Conservation (phyloP, 2,797 vertebrate species). For the Artibeus lituratus region DNA sequence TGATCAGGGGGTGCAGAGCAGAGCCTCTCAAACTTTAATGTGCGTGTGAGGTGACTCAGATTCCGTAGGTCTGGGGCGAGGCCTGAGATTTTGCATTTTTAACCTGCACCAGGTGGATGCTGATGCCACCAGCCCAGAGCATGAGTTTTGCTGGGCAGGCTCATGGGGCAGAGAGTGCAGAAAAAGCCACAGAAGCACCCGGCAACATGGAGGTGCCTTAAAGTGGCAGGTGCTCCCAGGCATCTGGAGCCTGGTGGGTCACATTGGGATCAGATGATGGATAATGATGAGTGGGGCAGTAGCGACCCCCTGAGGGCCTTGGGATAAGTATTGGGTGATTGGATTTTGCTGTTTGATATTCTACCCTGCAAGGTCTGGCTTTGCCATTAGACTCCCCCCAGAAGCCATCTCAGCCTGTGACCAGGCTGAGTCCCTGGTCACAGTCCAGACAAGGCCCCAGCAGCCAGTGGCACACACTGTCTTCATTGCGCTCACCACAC, state of each 20-base stretch:
- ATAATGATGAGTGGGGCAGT: background rate
- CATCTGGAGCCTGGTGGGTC: background rate
- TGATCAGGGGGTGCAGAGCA: background rate
- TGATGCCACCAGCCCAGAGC: fast-evolving
- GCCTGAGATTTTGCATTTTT: background rate
- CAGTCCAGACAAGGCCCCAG: background rate
- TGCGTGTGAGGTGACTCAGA: fast-evolving
- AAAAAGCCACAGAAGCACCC: no score
- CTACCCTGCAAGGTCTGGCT: background rate
- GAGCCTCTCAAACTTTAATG: background rate
- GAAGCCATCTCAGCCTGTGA: background rate
- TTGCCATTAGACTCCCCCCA: background rate
- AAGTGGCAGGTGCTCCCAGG: background rate
- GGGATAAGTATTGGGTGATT: background rate
- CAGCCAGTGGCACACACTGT: background rate
- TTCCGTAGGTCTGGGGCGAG: background rate
- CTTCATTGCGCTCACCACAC: background rate
- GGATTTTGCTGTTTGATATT: background rate
- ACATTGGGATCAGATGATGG: background rate
- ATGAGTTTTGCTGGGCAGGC: background rate
- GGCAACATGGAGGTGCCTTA: background rate
- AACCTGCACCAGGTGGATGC: background rate
- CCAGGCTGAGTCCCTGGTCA: background rate
- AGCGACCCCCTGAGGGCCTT: background rate
- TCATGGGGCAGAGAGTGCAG: background rate